Base-by-base conservation (phyloP, 2,888 invertebrate genomes). In the Steinernema scapterisci region DNA sequence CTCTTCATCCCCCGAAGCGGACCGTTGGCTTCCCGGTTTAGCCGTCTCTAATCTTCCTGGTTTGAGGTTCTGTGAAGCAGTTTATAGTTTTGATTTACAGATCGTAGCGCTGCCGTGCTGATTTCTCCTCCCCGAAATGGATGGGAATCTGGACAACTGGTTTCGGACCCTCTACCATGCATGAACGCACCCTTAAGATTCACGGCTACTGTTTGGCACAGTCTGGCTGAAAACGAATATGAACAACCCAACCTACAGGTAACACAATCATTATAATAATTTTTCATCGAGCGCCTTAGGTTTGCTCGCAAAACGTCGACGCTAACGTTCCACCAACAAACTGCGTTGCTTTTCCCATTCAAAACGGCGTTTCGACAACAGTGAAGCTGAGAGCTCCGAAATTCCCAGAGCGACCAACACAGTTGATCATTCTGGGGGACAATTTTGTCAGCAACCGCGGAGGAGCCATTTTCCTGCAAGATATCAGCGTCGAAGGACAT, bases 101-200 rank as follows among this genome's bases (percentile, higher is more conserved):
- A 79, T 5, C 73, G 76, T 27, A 76, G 75, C 0, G 82, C 83
- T 13, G 83, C 78, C 9, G 80, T 78, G 13, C 73, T 83, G 5
- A 77, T 80, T 16, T 82, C 83, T 0, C 54, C 73, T 1, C 76
- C 77, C 2, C 63, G 82, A 63, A 79, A 80, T 19, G 82, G 81
- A 0, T 83, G 83, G 83, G 83, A 83, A 46, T 80, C 79, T 44
- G 83, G 82, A 6, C 80, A 82, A 27, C 78, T 83, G 7, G 77
- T 82, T 2, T 81, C 81, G 1, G 83, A 83, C 38, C 73, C 78
- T 0, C 75, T 83, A 11, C 81, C 81, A 3, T 83, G 83, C 63
- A 44, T 83, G 43, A 77, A 77, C 9, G 70, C 70, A 44, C 79
- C 78, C 3, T 51, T 82, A 0, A 74, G 77, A 23, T 72, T 83